phyloP scores from a whole-genome alignment of 1,140 invertebrate genomes.

The Neotoxoptera formosana region DNA sequence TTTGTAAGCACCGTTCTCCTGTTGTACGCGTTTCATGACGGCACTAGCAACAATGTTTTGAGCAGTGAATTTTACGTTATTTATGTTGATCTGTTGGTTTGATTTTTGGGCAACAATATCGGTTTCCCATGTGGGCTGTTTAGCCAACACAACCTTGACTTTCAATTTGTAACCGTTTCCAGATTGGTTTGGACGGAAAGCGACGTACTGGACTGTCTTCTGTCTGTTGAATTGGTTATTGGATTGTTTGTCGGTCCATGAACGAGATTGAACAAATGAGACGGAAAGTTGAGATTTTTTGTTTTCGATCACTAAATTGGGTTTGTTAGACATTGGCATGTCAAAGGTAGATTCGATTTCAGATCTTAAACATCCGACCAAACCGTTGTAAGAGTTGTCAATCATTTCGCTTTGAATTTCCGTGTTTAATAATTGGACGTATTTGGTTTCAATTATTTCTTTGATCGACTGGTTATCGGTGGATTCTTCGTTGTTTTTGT shows the following conservation, averaged over 20 bases:
- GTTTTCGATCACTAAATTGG: background rate
- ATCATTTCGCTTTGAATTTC: conserved; percentile 40
- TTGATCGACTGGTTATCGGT: background rate
- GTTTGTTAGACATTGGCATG: background rate
- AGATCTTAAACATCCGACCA: conserved; percentile 24
- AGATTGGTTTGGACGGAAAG: conserved; percentile 24
- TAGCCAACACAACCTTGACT: background rate
- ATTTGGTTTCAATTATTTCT: background rate
- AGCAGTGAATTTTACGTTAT: conserved; percentile 20
- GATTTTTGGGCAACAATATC: background rate
- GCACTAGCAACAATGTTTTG: conserved; percentile 31
- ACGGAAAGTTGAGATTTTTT: conserved; percentile 10
- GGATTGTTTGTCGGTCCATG: background rate
- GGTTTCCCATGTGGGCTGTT: conserved; percentile 22
- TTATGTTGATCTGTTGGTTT: background rate
- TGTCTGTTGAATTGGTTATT: no score
- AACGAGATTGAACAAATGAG: background rate
- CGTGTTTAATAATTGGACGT: background rate
- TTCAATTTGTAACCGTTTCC: conserved; percentile 25
- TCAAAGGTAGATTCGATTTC: background rate
- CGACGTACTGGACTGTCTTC: background rate
- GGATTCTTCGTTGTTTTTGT: background rate
- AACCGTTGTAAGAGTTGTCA: conserved; percentile 5
- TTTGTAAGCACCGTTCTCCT: background rate
- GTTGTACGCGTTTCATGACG: background rate